phyloP scores from a whole-genome alignment of 2,888 invertebrate species.

The Eristalis arbustorum region DNA sequence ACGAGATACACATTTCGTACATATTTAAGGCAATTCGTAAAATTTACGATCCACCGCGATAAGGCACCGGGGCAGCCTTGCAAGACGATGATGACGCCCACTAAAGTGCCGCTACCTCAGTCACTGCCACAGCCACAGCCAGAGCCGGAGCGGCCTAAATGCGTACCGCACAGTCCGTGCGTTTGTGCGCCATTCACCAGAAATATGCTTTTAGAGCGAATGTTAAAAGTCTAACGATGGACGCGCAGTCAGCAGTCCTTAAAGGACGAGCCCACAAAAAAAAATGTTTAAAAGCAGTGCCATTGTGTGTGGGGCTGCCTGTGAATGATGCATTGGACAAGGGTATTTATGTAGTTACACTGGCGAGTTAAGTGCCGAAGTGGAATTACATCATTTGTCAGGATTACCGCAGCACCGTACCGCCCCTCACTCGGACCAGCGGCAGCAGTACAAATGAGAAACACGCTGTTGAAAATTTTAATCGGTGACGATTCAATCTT shows the following conservation, averaged over 20 bases:
- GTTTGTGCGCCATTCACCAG: constrained; percentile 28
- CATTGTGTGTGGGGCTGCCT: constrained; percentile 26
- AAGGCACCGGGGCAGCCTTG: constrained; percentile 17
- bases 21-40: constrained; percentile 62
- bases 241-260: constrained; percentile 10
- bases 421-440: background rate
- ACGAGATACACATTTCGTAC: constrained; percentile 49
- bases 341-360: constrained; percentile 50
- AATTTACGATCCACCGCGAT: constrained; percentile 60
- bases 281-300: constrained; percentile 30
- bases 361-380: constrained; percentile 66
- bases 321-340: constrained; percentile 65
- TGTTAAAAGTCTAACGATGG: constrained; percentile 29
- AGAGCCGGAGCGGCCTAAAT: constrained; percentile 31
- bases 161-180: constrained; percentile 22
- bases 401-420: constrained; percentile 38
- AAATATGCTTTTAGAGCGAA: constrained; percentile 56
- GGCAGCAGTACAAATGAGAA: constrained; percentile 43
- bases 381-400: constrained; percentile 69
- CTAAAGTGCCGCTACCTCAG: constrained; percentile 31
- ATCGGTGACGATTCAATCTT: constrained; percentile 64
- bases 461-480: constrained; percentile 63
- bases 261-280: background rate
- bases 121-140: background rate
- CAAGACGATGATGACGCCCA: constrained; percentile 10